A percentile compares a stretch with the other conserved stretches of the same genome.
Evolutionary conservation across 2,797 vertebrate genomes (phyloP).

Genomic region (Myotis daubentonii): DNA sequence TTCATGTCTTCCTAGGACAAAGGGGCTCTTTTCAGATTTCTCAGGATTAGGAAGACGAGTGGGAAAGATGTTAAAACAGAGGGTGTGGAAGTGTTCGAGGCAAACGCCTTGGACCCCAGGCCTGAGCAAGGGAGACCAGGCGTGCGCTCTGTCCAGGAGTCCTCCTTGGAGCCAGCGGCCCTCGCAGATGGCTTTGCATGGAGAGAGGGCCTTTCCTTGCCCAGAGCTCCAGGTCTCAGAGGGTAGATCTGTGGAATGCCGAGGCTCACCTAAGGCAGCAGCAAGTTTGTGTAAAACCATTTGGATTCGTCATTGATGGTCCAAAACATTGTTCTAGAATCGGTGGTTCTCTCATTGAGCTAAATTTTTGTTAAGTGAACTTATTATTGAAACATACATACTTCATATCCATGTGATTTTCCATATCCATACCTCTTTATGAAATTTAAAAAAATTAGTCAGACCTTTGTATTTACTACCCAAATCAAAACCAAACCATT

Average conservation of each 20-base stretch:
- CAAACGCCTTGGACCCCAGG: too few species aligned
- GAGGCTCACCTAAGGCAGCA: background rate
- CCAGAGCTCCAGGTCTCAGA: background rate
- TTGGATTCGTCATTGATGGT: background rate
- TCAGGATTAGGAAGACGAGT: background rate
- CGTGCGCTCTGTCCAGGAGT: background rate
- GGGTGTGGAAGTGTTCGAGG: background rate
- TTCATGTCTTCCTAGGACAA: background rate
- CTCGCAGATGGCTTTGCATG: background rate
- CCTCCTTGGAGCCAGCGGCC: fast-evolving
- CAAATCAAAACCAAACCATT: background rate
- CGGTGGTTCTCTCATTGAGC: background rate
- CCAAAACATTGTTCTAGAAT: background rate
- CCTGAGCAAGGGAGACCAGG: too few species aligned
- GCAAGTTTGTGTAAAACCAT: background rate
- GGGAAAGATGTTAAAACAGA: background rate
- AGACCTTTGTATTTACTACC: background rate
- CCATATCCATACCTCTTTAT: too few species aligned
- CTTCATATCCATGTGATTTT: background rate
- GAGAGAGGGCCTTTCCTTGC: background rate
- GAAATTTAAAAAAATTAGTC: background rate
- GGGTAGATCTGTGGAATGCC: background rate
- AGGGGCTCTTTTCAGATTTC: background rate
- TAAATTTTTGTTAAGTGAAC: background rate
- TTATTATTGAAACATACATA: background rate